phyloP scores from a whole-genome alignment of 2,888 invertebrate genomes.

The Pristionchus mayeri region DNA sequence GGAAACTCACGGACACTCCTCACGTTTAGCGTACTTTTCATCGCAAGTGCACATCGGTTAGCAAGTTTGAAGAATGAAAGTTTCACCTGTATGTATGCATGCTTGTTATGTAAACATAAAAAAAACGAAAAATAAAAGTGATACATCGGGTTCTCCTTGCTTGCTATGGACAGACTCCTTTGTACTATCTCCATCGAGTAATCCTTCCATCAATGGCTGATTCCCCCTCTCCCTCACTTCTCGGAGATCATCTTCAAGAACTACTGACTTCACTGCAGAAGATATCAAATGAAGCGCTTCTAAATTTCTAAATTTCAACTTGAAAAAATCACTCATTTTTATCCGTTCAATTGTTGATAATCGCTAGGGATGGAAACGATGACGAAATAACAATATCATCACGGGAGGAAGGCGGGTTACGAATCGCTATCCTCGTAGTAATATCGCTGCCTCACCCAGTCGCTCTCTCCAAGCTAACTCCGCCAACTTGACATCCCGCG shows the following conservation, averaged over 20 bases:
- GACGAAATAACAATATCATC: too few species aligned
- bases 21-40: conserved; percentile 41
- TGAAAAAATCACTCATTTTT: too few species aligned
- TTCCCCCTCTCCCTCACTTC: neutral
- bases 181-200: neutral
- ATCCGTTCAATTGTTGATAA: neutral
- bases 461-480: too few species aligned
- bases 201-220: conserved; percentile 3
- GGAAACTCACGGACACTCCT: conserved; percentile 44
- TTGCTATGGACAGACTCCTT: neutral
- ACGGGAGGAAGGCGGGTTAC: too few species aligned
- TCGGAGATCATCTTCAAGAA: neutral
- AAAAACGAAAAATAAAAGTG: neutral
- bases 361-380: too few species aligned
- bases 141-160: conserved; percentile 4
- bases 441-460: too few species aligned
- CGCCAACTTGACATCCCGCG: too few species aligned
- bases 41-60: conserved; percentile 44
- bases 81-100: neutral
- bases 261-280: neutral
- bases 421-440: too few species aligned
- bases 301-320: too few species aligned
- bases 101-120: too few species aligned
- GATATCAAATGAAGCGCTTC: neutral
- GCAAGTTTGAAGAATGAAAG: conserved; percentile 45